Base-by-base conservation (phyloP, 2,888 invertebrate species). In the Flexamia atlantica region DNA sequence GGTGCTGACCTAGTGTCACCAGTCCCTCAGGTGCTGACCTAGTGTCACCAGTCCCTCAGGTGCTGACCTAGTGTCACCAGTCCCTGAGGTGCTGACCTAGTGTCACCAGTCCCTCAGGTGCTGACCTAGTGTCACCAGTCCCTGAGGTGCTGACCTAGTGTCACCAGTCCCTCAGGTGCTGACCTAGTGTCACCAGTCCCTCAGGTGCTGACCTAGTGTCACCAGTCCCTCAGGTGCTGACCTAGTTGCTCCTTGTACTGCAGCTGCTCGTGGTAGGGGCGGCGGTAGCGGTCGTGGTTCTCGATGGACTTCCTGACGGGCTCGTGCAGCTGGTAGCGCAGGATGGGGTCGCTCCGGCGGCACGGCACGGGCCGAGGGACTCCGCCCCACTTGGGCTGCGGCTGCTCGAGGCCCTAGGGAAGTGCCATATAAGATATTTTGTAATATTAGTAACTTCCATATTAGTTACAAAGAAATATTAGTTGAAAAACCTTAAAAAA, bases 261-360 rank as follows among this genome's bases (percentile, higher is more conserved):
- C 84, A 91, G 90, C 87, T 93, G 92, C 85, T 93, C 91, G 25
- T 89, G 91, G 83, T 92, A 91, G 28, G 93, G 91, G 81, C 92
- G 92, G 86, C 93, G 92, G 89, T 95, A 95, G 40, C 95, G 91
- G 85, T 95, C 91, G 87, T 93, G 93, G 89, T 95, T 95, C 88
- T 95, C 95, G 17, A 95, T 93, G 85, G 92, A 92, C 88, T 92
- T 92, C 85, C 94, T 91, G 85, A 93, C 89, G 83, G 92, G 91
- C 72, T 93, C 93, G n/a, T 92, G 91, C 89, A 93, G 93, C 85
- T 92, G 92, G 87, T 91, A 93, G 86, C 93, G 92, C 87, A 95
- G 90, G 86, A 93, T 91, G 1, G 95, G 95, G 89, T 95, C 95
- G 87, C 92, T 68, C 14, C 80, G 36, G 46, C 80, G 79, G 30